Base-by-base conservation (phyloP, 2,888 invertebrate species). In the Stenodera caucasica region DNA sequence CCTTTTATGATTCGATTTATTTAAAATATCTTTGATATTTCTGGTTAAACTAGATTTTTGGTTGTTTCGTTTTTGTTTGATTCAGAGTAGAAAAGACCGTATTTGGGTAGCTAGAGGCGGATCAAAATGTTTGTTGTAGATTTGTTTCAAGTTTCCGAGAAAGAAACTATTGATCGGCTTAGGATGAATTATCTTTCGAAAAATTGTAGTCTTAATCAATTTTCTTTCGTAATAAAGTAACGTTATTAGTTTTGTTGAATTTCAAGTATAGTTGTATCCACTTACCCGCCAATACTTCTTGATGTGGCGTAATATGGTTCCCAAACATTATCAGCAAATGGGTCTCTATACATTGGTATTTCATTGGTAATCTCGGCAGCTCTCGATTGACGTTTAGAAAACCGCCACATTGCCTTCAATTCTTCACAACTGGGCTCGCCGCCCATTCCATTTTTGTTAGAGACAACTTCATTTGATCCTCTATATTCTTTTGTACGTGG, bases 391-490 rank as follows among this genome's bases (percentile, higher is more conserved):
- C 94, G 82, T 80, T 93, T 93, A 14, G 92, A 94, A 82, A 93
- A 92, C 79, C 90, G 88, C 95, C 94, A 95, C 93, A 95, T 94
- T 9, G 91, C 91, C 62, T 93, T 88, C 53, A 95, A 83, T 76
- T 94, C 91, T 69, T 94, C 92, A 78, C 95, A 95, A 55, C 88
- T 88, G 0, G 94, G 94, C 75, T 94, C 94, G 33, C 86, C 84
- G 15, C 81, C 77, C 67, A 84, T 81, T 56, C 77, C 77, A 66
- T 81, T 77, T 70, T 77, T 78, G 55, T 65, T 68, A 7, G 70
- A 64, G 11, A 76, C 70, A 35, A 75, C 76, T 72, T 79, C 80
- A 23, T 74, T 73, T 18, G 76, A 65, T 64, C 72, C 72, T 61
- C 75, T 66, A 63, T 72, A 75, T 30, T 74, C 77, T 68, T 76